Conservation (phyloP, 2,888 invertebrate genomes). For the Stenurella melanura region DNA sequence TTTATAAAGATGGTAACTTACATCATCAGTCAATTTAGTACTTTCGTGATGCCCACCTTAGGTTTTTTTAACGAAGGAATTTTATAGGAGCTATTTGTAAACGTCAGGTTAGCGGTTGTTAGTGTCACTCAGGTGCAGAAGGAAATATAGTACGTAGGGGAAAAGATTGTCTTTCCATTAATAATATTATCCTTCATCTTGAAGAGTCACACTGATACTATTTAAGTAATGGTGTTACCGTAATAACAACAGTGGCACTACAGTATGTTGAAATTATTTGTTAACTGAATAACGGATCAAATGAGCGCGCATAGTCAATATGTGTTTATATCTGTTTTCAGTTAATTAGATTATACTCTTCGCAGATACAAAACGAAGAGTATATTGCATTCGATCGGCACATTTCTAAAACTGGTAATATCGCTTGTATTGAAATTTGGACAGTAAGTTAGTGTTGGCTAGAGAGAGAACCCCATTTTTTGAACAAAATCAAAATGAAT, state of each 20-base stretch:
- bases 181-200: conserved; percentile 37
- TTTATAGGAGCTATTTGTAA: conserved; percentile 42
- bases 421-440: too few relatives aligned
- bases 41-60: conserved; percentile 27
- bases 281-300: too few relatives aligned
- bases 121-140: conserved; percentile 42
- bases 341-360: too few relatives aligned
- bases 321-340: too few relatives aligned
- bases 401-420: too few relatives aligned
- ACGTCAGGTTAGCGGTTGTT: conserved; percentile 41
- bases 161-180: conserved; percentile 41
- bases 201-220: conserved; percentile 21
- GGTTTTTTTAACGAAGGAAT: conserved; percentile 37
- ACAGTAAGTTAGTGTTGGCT: too few relatives aligned
- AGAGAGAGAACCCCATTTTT: too few relatives aligned
- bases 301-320: too few relatives aligned
- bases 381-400: too few relatives aligned
- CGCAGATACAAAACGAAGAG: too few relatives aligned
- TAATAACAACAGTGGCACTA: conserved; percentile 33
- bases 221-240: conserved; percentile 38
- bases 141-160: conserved; percentile 36
- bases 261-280: not conserved
- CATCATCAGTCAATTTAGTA: conserved; percentile 30
- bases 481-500: too few relatives aligned
- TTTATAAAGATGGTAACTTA: conserved; percentile 18